Conservation (phyloP, 2,797 vertebrate species). For the Dryobates pubescens region DNA sequence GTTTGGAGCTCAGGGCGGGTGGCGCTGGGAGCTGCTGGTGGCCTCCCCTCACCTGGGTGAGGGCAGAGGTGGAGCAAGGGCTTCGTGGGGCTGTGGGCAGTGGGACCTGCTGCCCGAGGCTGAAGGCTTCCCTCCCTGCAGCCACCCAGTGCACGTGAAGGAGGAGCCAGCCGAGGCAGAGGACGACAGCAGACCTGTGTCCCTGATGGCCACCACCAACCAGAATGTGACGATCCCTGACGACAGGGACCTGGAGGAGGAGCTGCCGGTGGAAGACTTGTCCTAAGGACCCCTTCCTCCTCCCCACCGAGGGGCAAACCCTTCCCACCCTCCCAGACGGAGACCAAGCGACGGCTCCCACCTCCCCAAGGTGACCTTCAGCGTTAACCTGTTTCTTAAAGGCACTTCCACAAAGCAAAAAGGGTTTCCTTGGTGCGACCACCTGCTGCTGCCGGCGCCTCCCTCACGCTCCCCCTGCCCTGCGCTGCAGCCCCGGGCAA, state of each 20-base stretch:
- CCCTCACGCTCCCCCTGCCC: conserved; percentile 45
- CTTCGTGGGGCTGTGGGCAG: rapidly evolving
- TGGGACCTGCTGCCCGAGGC: not conserved
- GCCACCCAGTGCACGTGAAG: conserved; percentile 96
- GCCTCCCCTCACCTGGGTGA: rapidly evolving
- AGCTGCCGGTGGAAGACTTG: conserved; percentile 90
- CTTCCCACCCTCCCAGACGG: conserved; percentile 48
- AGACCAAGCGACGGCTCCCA: conserved; percentile 58
- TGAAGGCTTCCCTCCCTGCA: conserved; percentile 54
- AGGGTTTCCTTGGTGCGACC: conserved; percentile 40
- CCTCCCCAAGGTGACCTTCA: conserved; percentile 69
- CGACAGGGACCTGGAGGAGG: conserved; percentile 95
- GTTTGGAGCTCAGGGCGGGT: rapidly evolving
- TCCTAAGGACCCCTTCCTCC: conserved; percentile 77
- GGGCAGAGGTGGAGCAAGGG: not conserved
- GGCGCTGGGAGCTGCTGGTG: rapidly evolving
- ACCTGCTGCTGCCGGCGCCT: conserved; percentile 28
- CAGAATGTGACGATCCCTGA: conserved; percentile 90
- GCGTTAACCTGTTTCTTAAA: conserved; percentile 46
- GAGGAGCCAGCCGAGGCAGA: conserved; percentile 94
- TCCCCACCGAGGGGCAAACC: conserved; percentile 58
- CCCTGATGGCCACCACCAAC: conserved; percentile 86
- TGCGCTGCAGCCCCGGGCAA: conserved; percentile 18
- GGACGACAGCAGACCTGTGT: conserved; percentile 90
- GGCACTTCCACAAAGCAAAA: conserved; percentile 73